A percentile compares a stretch with the other conserved stretches of the same genome.
Evolutionary conservation across 1,140 invertebrate species (phyloP).

Genomic region (Aethina tumida): DNA sequence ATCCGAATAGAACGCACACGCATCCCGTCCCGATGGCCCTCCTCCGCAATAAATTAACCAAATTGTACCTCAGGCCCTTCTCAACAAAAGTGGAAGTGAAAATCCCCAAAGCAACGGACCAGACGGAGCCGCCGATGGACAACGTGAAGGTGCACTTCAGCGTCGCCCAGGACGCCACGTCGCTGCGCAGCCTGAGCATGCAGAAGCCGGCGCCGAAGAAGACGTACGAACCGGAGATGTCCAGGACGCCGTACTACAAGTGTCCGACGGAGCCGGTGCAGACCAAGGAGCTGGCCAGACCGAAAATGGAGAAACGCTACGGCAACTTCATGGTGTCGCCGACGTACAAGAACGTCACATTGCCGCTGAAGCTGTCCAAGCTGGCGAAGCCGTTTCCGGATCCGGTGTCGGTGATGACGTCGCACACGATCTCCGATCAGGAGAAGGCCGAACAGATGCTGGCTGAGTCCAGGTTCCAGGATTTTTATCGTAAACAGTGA

Average conservation of each 20-base stretch:
- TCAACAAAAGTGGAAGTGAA: too few species aligned
- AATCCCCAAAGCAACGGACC: too few species aligned
- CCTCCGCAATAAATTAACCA: too few species aligned
- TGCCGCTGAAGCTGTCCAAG: slow-evolving; percentile 29
- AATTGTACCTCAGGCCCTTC: too few species aligned
- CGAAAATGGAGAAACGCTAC: too few species aligned
- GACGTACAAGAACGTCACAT: slow-evolving; percentile 23
- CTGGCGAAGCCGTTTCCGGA: slow-evolving; percentile 30
- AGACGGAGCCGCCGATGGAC: slow-evolving; percentile 1
- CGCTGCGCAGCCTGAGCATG: too few species aligned
- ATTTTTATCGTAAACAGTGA: too few species aligned
- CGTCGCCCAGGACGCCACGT: background rate
- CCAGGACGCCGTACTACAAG: too few species aligned
- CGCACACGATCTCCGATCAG: slow-evolving; percentile 29
- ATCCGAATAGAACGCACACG: too few species aligned
- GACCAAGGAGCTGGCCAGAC: too few species aligned
- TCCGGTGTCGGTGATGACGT: slow-evolving; percentile 30
- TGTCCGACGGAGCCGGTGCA: slow-evolving; percentile 12
- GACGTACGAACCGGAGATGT: slow-evolving; percentile 1
- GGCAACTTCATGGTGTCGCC: slow-evolving; percentile 27
- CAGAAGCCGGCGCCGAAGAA: too few species aligned
- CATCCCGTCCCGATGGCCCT: too few species aligned
- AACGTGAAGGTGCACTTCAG: slow-evolving; percentile 1
- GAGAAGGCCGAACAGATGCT: slow-evolving; percentile 31
- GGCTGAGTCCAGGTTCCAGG: slow-evolving; percentile 22